Percentiles rank a stretch among this genome's conserved stretches.
Conservation (phyloP, 2,797 vertebrate species). For the Microtus obscurus region DNA sequence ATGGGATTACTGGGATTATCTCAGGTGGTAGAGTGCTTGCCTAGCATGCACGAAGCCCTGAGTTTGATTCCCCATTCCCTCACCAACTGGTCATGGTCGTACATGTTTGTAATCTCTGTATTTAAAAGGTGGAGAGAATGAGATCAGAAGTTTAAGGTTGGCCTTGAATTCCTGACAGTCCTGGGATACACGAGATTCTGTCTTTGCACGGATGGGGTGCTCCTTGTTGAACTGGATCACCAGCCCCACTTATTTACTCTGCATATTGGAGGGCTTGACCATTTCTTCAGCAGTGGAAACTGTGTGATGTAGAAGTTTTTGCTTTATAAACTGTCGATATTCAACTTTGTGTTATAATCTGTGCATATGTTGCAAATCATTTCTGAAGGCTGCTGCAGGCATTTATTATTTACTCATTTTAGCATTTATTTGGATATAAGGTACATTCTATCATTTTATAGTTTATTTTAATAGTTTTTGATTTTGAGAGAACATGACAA, state of each 20-base stretch:
- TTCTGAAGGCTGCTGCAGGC: neutral
- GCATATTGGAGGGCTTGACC: neutral
- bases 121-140: too few species aligned
- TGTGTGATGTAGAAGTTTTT: conserved; percentile 10
- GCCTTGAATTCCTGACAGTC: neutral
- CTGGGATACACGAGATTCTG: neutral
- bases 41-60: neutral
- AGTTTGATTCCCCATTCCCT: neutral
- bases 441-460: neutral
- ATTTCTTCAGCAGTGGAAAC: conserved; percentile 4
- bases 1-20: neutral
- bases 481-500: conserved; percentile 24
- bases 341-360: neutral
- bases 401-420: conserved; percentile 38
- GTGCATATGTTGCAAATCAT: neutral
- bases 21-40: neutral
- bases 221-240: conserved; percentile 14
- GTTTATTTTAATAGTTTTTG: conserved; percentile 34
- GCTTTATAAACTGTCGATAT: neutral
- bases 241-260: neutral
- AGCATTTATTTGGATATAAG: conserved; percentile 35
- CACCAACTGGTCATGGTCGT: neutral
- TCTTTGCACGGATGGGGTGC: neutral
- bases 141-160: neutral
- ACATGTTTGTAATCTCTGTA: too few species aligned